Percentiles rank a stretch among this genome's conserved stretches.
phyloP scores from a whole-genome alignment of 2,113 vertebrate genomes.

The Pycnonotus jocosus region DNA sequence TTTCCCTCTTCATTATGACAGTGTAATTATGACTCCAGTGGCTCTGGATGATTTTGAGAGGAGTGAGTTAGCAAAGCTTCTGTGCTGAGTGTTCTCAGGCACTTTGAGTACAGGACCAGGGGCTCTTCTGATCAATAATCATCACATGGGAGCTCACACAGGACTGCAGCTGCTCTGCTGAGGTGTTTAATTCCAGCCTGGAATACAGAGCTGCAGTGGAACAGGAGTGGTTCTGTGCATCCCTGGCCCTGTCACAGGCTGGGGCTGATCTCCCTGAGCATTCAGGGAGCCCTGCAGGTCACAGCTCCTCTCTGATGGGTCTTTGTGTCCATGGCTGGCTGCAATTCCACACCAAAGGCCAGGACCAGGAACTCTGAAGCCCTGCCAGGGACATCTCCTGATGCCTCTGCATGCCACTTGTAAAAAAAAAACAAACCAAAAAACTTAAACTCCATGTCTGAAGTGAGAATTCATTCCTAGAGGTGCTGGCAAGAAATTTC shows the following conservation, averaged over 20 bases:
- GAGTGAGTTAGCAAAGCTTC: constrained; percentile 24
- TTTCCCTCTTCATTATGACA: constrained; percentile 41
- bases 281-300: background rate
- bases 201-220: background rate
- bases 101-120: background rate
- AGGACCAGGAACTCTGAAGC: background rate
- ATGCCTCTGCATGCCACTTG: background rate
- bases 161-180: background rate
- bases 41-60: constrained; percentile 35
- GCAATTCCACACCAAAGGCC: background rate
- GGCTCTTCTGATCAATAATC: background rate
- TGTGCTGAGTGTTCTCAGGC: background rate
- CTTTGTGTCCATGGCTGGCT: background rate
- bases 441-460: no score
- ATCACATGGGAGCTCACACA: background rate
- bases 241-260: background rate
- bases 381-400: background rate
- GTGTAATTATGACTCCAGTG: constrained; percentile 47
- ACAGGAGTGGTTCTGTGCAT: background rate
- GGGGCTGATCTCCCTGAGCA: background rate
- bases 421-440: no score
- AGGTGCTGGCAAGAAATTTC: background rate
- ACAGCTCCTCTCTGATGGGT: background rate
- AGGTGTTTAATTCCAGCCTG: background rate
- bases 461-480: background rate